Evolutionary conservation across 2,888 invertebrate species (phyloP), one percentile per base, ranked within the genome.

Genomic region (Plutella xylostella): DNA sequence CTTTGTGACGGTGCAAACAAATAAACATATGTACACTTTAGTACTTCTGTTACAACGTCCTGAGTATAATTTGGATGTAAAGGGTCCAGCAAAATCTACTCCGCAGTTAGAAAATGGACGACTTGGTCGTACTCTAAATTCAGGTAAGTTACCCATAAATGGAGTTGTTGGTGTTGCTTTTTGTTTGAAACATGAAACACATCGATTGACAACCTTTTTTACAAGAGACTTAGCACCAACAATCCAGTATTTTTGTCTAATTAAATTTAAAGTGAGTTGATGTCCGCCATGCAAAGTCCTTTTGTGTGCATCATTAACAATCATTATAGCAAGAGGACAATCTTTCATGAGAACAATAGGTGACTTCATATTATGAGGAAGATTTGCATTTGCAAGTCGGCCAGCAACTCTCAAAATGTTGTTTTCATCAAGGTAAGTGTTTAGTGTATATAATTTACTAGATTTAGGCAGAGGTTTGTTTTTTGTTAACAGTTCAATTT

Each of bases 11-110:
- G 46, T 49, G 25, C 51, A 51, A 7, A 51, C 42, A 43, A 51
- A 51, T 33, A 51, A 42, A 40, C 48, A 42, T 14, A 48, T 21
- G 31, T 51, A 51, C 21, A 38, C 44, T 28, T 51, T 51, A 28
- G 22, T 20, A 12, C 37, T 45, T 22, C 22, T 38, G 4, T 45
- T 48, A 28, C 51, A 47, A 40, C 51, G 31, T 35, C 51, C 51
- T 14, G 42, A 17, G 39, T 44, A 49, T 20, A 51, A 22, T 35
- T 48, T 49, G n/a, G 46, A 11, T 4, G 34, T 43, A 41, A 49
- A 41, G n/a, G 51, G 48, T 11, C 49, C 49, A 22, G 45, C 46
- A 45, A 46, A 51, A 25, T n/a, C n/a, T n/a, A n/a, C n/a, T n/a
- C n/a, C n/a, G n/a, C n/a, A n/a, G n/a, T n/a, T n/a, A n/a, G n/a